Base-by-base conservation (phyloP, 2,797 vertebrate genomes). In the Melanotaenia parkinsoni region DNA sequence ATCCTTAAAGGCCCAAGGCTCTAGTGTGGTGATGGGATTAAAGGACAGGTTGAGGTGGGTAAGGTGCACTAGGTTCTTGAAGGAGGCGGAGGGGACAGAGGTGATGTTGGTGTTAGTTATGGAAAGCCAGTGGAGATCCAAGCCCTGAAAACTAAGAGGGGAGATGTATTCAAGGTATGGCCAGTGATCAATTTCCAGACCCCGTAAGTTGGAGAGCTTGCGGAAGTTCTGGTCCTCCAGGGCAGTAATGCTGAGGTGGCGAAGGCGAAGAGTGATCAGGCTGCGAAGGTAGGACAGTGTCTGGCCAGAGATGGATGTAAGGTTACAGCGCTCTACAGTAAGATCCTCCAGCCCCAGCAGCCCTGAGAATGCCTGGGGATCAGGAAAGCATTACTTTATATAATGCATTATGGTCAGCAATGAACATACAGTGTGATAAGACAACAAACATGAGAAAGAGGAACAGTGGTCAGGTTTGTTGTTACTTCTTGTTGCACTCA, bases 91-190 rank as follows among this genome's bases (percentile, higher is more conserved):
- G 0, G 98, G 98, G 78, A 99, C 97, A 0, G 95, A 94, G 3
- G 95, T 97, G 91, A 99, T 96, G 92, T 99, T 99, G 89, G 96
- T 96, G 91, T 97, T 96, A 18, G 97, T 99, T 92, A 99, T 96
- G 12, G 96, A 98, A 54, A 99, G 95, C 26, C 95, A 97, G 77
- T 95, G 97, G 78, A 99, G 95, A 88, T 98, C 98, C 62, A 99
- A 93, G 16, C 97, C 96, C 71, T 95, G 96, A 86, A 99, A 97
- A 91, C 96, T 96, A 35, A 95, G 93, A 1, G 97, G 93, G 0
- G 96, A 95, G 63, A 98, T 91, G 67, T 96, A 96, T 89, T 97
- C 97, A 85, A 99, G 91, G 82, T 95, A 95, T 0, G 96, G 96
- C 97, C 97, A 99, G 90, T 95, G 93, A 84, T 97, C 96, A 0